phyloP scores from a whole-genome alignment of 2,888 invertebrate species.

The Rapana venosa region DNA sequence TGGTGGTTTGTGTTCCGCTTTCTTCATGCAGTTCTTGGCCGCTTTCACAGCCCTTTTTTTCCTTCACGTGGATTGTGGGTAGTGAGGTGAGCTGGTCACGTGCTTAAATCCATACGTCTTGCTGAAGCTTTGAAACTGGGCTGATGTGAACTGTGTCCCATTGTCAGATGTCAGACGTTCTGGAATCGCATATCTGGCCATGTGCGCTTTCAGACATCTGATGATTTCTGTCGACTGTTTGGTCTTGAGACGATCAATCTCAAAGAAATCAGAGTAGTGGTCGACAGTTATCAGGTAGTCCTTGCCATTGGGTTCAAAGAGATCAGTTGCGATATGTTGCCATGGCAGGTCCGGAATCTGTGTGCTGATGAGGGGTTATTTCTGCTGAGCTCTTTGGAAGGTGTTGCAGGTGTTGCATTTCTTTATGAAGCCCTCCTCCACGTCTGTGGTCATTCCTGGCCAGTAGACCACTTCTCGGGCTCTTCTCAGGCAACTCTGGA shows the following conservation, averaged over 20 bases:
- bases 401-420: slow-evolving; percentile 12
- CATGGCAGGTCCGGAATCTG: slow-evolving; percentile 5
- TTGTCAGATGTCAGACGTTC: neutral
- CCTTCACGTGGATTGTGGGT: neutral
- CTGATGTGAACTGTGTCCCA: neutral
- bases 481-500: slow-evolving; percentile 8
- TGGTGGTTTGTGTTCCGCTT: slow-evolving; percentile 16
- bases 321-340: slow-evolving; percentile 1
- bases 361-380: slow-evolving; percentile 6
- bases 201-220: neutral
- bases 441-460: neutral
- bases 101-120: neutral
- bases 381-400: slow-evolving; percentile 10
- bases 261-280: slow-evolving; percentile 19
- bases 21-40: slow-evolving; percentile 3
- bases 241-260: slow-evolving; percentile 5
- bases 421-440: neutral
- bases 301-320: neutral
- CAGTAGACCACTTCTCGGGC: neutral
- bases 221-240: neutral
- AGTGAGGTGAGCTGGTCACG: neutral
- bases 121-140: neutral
- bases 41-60: neutral
- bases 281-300: neutral
- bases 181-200: slow-evolving; percentile 2